phyloP scores from a whole-genome alignment of 2,888 invertebrate species.

The Ceriagrion tenellum region DNA sequence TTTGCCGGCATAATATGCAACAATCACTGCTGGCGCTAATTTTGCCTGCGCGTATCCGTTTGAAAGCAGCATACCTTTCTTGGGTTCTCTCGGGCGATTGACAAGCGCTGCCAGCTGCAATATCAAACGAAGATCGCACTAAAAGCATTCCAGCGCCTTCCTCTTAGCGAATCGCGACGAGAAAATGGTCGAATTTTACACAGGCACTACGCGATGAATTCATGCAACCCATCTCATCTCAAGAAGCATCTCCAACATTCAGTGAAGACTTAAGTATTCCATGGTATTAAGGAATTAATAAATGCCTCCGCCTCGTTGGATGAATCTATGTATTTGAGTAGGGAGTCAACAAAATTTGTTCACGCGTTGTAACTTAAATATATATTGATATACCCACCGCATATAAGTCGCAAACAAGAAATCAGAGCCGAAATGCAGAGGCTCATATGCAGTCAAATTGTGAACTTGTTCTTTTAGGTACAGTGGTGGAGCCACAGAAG shows the following conservation, averaged over 20 bases:
- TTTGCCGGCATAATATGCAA: neutral
- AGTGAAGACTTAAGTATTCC: no score
- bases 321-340: no score
- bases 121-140: neutral
- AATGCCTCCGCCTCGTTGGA: no score
- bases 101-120: neutral
- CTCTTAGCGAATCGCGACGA: neutral
- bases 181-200: neutral
- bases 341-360: no score
- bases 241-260: neutral
- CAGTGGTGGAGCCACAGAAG: no score
- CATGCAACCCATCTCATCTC: neutral
- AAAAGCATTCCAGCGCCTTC: neutral
- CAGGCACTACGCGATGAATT: neutral
- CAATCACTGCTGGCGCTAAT: slow-evolving; percentile 21
- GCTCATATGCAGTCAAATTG: neutral
- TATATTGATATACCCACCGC: neutral
- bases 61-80: neutral
- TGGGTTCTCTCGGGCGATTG: neutral
- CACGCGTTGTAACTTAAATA: no score
- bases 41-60: neutral
- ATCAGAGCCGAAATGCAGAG: neutral
- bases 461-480: no score
- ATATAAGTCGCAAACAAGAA: neutral
- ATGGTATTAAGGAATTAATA: no score